Percentiles rank a stretch among this genome's conserved stretches.
Evolutionary conservation across 2,888 invertebrate genomes (phyloP).

Genomic region (Tinea trinotella): DNA sequence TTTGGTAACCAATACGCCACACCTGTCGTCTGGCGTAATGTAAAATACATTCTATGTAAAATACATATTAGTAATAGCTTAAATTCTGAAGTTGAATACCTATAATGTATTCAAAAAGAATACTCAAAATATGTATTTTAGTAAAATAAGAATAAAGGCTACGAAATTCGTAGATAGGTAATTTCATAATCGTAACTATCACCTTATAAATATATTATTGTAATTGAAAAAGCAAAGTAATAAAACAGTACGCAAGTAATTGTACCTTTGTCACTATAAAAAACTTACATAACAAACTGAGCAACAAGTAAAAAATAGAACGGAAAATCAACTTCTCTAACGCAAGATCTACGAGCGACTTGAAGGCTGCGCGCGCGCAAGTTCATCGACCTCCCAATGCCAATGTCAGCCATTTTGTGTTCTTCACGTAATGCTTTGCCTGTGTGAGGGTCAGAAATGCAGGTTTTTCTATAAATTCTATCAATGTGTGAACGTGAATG

Average conservation of each 20-base stretch:
- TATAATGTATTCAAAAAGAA: too few relatives aligned
- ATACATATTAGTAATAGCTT: too few relatives aligned
- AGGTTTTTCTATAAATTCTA: constrained; percentile 56
- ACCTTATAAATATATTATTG: too few relatives aligned
- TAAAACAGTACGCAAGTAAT: background rate
- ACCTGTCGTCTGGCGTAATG: too few relatives aligned
- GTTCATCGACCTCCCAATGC: constrained; percentile 67
- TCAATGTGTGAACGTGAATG: constrained; percentile 15
- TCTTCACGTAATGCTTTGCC: constrained; percentile 53
- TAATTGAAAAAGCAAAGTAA: too few relatives aligned
- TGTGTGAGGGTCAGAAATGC: constrained; percentile 60
- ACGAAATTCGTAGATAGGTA: too few relatives aligned
- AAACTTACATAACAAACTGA: constrained; percentile 12
- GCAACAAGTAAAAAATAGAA: constrained; percentile 37
- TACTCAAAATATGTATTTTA: too few relatives aligned
- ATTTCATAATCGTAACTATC: too few relatives aligned
- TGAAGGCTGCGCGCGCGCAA: constrained; percentile 65
- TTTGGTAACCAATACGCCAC: too few relatives aligned
- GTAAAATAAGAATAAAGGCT: too few relatives aligned
- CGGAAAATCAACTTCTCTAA: constrained; percentile 67
- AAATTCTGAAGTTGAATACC: too few relatives aligned
- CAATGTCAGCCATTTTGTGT: constrained; percentile 55
- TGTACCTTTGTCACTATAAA: background rate
- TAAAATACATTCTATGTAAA: too few relatives aligned
- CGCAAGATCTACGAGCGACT: constrained; percentile 56